Conservation (phyloP, 2,113 vertebrate genomes). For the Setophaga kirtlandii region DNA sequence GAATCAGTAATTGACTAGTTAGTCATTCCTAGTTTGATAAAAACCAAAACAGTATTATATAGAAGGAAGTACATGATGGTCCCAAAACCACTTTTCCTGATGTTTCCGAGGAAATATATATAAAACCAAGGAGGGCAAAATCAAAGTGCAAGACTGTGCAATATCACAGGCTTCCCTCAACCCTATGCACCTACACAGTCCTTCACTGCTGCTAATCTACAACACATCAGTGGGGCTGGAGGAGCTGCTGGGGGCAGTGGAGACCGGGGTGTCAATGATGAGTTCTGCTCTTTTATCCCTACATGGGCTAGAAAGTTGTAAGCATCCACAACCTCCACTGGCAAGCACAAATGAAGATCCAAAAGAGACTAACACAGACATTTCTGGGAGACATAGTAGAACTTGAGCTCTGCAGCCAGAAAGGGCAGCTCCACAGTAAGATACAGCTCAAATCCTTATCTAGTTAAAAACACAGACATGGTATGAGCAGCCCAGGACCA, state of each 20-base stretch:
- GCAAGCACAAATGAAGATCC: neutral
- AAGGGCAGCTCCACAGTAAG: neutral
- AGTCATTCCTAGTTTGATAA: neutral
- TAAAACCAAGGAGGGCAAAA: neutral
- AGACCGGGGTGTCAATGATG: neutral
- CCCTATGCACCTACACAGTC: too few relatives aligned
- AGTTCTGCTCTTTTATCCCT: neutral
- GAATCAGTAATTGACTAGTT: neutral
- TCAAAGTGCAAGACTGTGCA: neutral
- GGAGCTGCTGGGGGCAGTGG: neutral
- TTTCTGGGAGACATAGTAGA: neutral
- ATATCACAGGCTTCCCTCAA: accelerated
- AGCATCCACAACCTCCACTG: neutral
- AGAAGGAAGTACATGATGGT: neutral
- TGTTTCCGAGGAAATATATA: neutral
- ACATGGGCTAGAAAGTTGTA: neutral
- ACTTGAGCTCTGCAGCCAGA: neutral
- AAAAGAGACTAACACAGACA: neutral
- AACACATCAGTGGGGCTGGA: neutral
- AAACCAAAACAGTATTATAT: neutral
- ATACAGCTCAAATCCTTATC: neutral
- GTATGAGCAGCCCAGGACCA: neutral
- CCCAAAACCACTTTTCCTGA: neutral
- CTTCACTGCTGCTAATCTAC: neutral
- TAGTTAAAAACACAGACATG: neutral